Base-by-base conservation (phyloP, 1,140 invertebrate genomes). In the Pseudoatta argentina region DNA sequence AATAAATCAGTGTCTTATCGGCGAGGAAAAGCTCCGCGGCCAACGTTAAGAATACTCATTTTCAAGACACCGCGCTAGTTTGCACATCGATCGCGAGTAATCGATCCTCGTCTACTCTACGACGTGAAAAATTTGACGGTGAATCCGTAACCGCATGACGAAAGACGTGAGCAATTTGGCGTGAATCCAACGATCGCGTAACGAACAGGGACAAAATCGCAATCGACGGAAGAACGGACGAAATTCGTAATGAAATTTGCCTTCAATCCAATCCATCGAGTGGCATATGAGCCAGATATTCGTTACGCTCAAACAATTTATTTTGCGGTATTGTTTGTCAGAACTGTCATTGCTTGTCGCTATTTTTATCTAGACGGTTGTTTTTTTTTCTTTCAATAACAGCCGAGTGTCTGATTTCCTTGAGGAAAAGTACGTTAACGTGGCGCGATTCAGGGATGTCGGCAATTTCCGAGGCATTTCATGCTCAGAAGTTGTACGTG, bases 1-100 rank as follows among this genome's bases (percentile, higher is more conserved):
- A 92, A 93, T 93, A 91, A 92, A 93, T 93, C 92, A 90, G 87
- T 91, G 87, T 91, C 88, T 82, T 85, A 86, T 91, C 89, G 87
- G 77, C 59, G 72, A 57, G 67, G 63, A 71, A 77, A 90, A 77
- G 81, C 59, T 87, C 30, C 81, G 64, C 82, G 69, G 66, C 55
- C 51, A 30, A 48, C 71, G 79, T 87, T 87, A 90, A 90, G 89
- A 90, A 90, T 90, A 89, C 79, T 90, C 86, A 87, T 72, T 89
- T 87, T 53, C 86, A 27, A 81, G 69, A 72, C 69, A 27, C 18
- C 6, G 57, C 6, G 57, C 61, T 24, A 55, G 73, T 48, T 89
- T 85, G 77, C 48, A 76, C 53, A 48, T 64, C 57, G 63, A 78
- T 63, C 55, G 69, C 34, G 30, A 30, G 59, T 78, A 73, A 90